These are phyloP conservation scores for Isoperla grammatica DNA, from an alignment of 2,888 invertebrate species.

Conservation along the genomic window DNA sequence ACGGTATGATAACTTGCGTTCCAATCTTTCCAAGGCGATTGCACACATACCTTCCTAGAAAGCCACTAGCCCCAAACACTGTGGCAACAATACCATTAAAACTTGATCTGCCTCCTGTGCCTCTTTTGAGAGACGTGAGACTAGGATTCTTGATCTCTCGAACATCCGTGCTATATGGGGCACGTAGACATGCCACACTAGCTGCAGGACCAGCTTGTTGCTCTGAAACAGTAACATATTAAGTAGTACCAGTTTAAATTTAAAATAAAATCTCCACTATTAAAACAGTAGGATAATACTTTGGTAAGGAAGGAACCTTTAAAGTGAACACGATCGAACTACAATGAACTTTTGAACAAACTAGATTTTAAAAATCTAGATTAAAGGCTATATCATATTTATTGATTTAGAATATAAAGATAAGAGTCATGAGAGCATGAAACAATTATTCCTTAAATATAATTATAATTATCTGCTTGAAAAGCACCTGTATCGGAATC, in stretches of 20 bases:
- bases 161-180: constrained; percentile 51
- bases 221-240: constrained; percentile 16
- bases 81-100: constrained; percentile 98
- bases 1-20: constrained; percentile 84
- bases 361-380: too few species aligned
- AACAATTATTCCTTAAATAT: too few species aligned
- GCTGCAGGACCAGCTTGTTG: constrained; percentile 27
- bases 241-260: background rate
- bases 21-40: constrained; percentile 86
- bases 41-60: constrained; percentile 80
- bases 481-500: too few species aligned
- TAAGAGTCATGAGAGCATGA: too few species aligned
- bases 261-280: too few species aligned
- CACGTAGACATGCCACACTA: constrained; percentile 39
- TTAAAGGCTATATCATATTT: too few species aligned
- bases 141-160: constrained; percentile 34
- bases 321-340: too few species aligned
- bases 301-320: too few species aligned
- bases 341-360: too few species aligned
- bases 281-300: too few species aligned
- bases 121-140: constrained; percentile 62
- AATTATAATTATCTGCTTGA: too few species aligned
- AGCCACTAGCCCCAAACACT: constrained; percentile 91
- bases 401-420: too few species aligned
- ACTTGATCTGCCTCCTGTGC: constrained; percentile 89